These are phyloP conservation scores for Meandrina meandrites DNA, from an alignment of 92 coral and sea anemone genomes.

Conservation along the genomic window DNA sequence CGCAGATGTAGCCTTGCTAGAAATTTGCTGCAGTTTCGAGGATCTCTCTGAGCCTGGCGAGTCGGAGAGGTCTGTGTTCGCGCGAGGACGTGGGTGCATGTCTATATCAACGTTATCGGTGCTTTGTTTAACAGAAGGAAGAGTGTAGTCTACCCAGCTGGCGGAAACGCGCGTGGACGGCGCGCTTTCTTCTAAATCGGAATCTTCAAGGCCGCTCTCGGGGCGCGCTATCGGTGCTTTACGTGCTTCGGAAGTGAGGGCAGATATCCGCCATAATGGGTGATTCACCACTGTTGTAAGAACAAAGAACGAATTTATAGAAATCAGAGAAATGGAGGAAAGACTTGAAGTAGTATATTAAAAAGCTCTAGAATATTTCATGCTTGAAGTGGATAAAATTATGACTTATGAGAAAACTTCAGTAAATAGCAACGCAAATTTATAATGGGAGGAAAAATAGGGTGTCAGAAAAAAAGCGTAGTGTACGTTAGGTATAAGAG, in stretches of 20 bases:
- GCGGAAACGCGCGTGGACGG: slow-evolving; percentile 63
- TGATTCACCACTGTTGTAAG: slow-evolving; percentile 21
- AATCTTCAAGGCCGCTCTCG: slow-evolving; percentile 83
- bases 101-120: slow-evolving; percentile 52
- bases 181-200: slow-evolving; percentile 74
- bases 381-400: neutral
- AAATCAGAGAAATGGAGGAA: neutral
- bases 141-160: slow-evolving; percentile 70
- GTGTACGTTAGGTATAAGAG: neutral
- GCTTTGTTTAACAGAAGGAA: slow-evolving; percentile 76
- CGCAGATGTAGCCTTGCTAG: slow-evolving; percentile 20
- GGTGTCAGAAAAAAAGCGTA: neutral
- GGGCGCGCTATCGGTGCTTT: slow-evolving; percentile 86
- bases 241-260: slow-evolving; percentile 55
- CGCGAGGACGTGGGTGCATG: slow-evolving; percentile 54
- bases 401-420: neutral
- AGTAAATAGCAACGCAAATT: neutral
- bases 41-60: slow-evolving; percentile 44
- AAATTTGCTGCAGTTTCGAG: neutral
- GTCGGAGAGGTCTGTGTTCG: slow-evolving; percentile 46
- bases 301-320: neutral
- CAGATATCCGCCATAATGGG: slow-evolving; percentile 38
- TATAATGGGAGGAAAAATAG: neutral
- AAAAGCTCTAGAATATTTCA: neutral
- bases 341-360: neutral